Evolutionary conservation across 2,113 vertebrate species (phyloP).

Genomic region (Tursiops truncatus): DNA sequence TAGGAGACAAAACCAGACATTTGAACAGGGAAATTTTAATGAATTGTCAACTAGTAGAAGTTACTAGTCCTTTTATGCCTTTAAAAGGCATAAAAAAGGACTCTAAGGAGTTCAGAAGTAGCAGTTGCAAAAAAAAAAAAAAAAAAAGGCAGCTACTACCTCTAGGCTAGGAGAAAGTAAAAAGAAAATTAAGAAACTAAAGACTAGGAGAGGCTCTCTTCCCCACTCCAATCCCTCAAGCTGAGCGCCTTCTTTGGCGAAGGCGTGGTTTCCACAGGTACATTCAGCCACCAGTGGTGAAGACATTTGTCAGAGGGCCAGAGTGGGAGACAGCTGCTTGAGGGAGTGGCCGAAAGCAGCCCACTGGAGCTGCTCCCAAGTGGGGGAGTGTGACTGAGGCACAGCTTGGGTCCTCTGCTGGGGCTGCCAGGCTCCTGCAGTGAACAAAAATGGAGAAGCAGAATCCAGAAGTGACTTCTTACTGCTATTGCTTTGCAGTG

Average conservation of each 20-base stretch:
- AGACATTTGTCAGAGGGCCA: neutral
- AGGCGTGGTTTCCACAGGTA: neutral
- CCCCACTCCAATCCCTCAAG: neutral
- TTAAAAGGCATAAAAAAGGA: neutral
- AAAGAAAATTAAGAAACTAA: neutral
- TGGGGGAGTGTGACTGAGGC: neutral
- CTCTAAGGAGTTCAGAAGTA: neutral
- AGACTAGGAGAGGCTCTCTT: neutral
- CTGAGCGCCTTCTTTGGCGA: neutral
- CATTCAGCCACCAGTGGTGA: neutral
- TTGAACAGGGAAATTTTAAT: neutral
- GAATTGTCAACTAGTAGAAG: neutral
- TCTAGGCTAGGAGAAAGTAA: neutral
- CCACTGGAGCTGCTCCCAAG: neutral
- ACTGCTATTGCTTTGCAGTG: neutral
- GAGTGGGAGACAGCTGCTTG: neutral
- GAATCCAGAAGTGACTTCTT: neutral
- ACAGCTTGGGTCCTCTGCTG: neutral
- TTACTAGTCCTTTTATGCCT: neutral
- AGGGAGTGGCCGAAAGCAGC: neutral
- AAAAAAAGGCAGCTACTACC: neutral
- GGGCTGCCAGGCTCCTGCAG: neutral
- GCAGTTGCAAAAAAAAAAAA: neutral
- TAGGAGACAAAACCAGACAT: neutral
- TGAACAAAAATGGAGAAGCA: neutral